Evolutionary conservation across 2,113 vertebrate species (phyloP).

Genomic region (Polypterus bichir): DNA sequence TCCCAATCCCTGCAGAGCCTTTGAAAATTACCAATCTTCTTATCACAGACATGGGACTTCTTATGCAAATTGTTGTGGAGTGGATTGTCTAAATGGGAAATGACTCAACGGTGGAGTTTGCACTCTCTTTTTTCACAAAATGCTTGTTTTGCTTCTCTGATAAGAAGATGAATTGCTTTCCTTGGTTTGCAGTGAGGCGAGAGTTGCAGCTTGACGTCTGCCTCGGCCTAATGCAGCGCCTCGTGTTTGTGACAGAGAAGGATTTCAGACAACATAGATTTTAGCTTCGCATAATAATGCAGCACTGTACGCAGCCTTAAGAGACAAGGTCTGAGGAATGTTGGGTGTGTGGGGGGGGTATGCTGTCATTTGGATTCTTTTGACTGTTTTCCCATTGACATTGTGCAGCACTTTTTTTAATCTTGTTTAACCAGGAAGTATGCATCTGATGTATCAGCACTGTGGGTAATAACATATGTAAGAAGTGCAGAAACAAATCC

Average conservation of each 20-base stretch:
- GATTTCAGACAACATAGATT: constrained; percentile 51
- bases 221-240: constrained; percentile 48
- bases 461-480: too few species aligned
- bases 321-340: too few species aligned
- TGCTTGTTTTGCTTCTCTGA: constrained; percentile 62
- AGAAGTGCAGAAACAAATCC: too few species aligned
- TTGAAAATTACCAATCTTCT: constrained; percentile 79
- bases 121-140: constrained; percentile 45
- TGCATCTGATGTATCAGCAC: too few species aligned
- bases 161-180: constrained; percentile 70
- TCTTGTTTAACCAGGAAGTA: too few species aligned
- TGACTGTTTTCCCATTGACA: not conserved
- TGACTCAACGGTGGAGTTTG: constrained; percentile 67
- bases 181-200: constrained; percentile 62
- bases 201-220: constrained; percentile 62
- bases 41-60: constrained; percentile 68
- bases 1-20: constrained; percentile 72
- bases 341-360: too few species aligned
- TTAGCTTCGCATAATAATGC: constrained; percentile 4
- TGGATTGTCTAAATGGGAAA: constrained; percentile 73
- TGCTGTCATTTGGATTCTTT: too few species aligned
- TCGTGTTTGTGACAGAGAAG: constrained; percentile 46
- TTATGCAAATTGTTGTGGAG: constrained; percentile 77
- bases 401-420: not conserved
- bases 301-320: too few species aligned